Evolutionary conservation across 1,140 invertebrate genomes (phyloP).

Genomic region (Coptotermes formosanus): DNA sequence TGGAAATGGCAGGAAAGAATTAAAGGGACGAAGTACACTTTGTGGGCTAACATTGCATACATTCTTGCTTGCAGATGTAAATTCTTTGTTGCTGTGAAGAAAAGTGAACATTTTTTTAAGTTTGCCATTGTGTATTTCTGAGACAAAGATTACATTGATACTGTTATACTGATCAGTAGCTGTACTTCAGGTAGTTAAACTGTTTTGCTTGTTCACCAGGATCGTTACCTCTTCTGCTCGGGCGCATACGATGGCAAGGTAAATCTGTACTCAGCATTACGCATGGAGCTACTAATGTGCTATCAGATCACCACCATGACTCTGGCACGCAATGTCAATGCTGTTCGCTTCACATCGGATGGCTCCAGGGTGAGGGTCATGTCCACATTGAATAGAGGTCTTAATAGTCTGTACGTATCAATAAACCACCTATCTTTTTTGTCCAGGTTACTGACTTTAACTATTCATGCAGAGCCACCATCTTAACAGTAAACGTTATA

Average conservation of each 20-base stretch:
- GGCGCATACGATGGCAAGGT: constrained; percentile 55
- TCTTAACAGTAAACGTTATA: too few species aligned
- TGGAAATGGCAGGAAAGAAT: too few species aligned
- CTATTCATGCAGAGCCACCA: too few species aligned
- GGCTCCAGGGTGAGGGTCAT: constrained; percentile 47
- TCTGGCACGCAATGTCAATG: constrained; percentile 50
- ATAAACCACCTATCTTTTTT: not conserved
- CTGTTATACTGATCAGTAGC: too few species aligned
- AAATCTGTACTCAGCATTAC: constrained; percentile 52
- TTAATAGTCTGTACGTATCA: constrained; percentile 16
- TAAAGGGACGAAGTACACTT: too few species aligned
- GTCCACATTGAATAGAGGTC: constrained; percentile 18
- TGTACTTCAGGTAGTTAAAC: too few species aligned
- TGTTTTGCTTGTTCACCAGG: constrained; percentile 41
- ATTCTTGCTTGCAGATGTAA: too few species aligned
- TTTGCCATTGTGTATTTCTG: too few species aligned
- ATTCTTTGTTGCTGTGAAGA: too few species aligned
- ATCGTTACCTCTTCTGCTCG: constrained; percentile 54
- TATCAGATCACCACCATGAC: constrained; percentile 51
- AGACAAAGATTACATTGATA: too few species aligned
- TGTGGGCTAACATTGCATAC: too few species aligned
- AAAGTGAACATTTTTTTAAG: too few species aligned
- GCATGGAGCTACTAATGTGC: constrained; percentile 49
- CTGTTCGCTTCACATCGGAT: constrained; percentile 53
- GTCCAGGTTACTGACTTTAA: not conserved